Evolutionary conservation across 2,113 vertebrate species (phyloP), one percentile per base, ranked within the genome.

Genomic region (Bambusicola thoracicus): DNA sequence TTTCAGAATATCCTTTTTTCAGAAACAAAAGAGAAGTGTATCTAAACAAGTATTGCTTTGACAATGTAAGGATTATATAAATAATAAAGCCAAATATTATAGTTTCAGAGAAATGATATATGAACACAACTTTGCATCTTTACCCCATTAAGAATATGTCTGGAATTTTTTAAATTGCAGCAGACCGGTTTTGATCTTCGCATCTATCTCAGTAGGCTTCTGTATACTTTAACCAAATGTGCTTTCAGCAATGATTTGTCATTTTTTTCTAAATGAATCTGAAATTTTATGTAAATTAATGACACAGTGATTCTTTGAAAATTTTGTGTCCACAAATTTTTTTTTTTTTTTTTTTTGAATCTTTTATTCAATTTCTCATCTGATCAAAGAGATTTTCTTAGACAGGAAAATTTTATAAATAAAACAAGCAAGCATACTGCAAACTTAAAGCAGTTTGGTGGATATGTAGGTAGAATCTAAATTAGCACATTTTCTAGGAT

Each of bases 201-300:
- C 61, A 63, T 92, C 87, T 94, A 86, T 48, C 30, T 53, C 59
- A 78, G 69, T 74, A 94, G 30, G 43, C 78, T 95, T 96, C 61
- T 88, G 61, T 67, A 69, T 65, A 91, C 91, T 93, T 96, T 95
- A 95, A 96, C 86, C 7, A 62, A 96, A 91, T 0, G 10, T 77
- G 51, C 79, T 97, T 96, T 98, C 93, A 95, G 92, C 90, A 95
- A 90, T 95, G 87, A 95, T 97, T 96, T 97, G 92, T 93, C 93
- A 93, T 95, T 96, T 96, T 91, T 97, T 97, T 41, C 67, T 89
- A 96, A 97, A 97, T 95, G 79, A 97, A 97, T 95, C 61, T 94
- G 88, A 97, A 96, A 85, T 95, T 94, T 95, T 95, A 97, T 97
- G 94, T 88, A 97, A 98, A 96, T 95, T 96, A 95, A 95, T 89